A percentile compares a stretch with the other conserved stretches of the same genome.
phyloP scores from a whole-genome alignment of 2,113 vertebrate genomes.

The Falcunculus frontatus region DNA sequence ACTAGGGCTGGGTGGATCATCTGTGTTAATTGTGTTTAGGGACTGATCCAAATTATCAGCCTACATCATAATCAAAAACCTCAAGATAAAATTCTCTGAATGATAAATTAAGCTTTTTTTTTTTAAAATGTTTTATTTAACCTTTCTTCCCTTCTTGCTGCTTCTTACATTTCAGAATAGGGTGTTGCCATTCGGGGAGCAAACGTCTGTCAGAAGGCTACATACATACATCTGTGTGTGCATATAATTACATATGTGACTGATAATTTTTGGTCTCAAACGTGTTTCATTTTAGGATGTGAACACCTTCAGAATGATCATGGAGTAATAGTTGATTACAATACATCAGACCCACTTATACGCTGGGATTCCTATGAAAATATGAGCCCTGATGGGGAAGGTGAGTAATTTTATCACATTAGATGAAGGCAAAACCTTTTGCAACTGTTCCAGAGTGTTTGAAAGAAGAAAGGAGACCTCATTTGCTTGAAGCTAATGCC shows the following conservation, averaged over 20 bases:
- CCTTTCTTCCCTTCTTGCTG: background rate
- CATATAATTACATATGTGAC: background rate
- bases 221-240: background rate
- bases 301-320: conserved; percentile 82
- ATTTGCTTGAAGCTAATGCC: background rate
- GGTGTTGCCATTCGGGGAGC: background rate
- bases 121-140: background rate
- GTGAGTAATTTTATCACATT: conserved; percentile 57
- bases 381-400: conserved; percentile 81
- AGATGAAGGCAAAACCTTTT: background rate
- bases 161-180: background rate
- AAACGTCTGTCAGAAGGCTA: background rate
- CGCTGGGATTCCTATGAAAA: conserved; percentile 94
- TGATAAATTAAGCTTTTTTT: background rate
- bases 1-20: background rate
- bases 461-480: background rate
- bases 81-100: background rate
- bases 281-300: conserved; percentile 64
- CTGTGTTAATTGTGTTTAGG: background rate
- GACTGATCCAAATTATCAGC: background rate
- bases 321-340: conserved; percentile 85
- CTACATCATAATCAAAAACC: background rate
- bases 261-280: background rate
- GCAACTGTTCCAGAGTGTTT: background rate
- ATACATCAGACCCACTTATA: conserved; percentile 82